Base-by-base conservation (phyloP, 35 echinoderm and acorn worm genomes). In the Hemicentrotus pulcherrimus region DNA sequence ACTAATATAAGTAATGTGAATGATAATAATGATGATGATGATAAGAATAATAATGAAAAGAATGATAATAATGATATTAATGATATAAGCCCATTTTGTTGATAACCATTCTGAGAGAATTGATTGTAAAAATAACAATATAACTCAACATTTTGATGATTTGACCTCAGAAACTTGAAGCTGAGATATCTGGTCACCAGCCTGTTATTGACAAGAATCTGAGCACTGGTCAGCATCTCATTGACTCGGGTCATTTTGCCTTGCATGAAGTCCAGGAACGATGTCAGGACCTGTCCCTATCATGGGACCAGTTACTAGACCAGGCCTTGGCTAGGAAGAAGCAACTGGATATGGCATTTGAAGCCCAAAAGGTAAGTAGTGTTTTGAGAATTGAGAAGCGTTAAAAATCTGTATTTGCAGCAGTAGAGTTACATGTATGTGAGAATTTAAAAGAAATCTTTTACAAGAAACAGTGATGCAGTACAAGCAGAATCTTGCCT, bases 121-220 rank as follows among this genome's bases (percentile, higher is more conserved):
- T 41, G 35, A 41, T 41, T 41, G 35, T 41, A 41, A 41, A 3
- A 41, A 41, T 41, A 41, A 41, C 35, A 3, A 41, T 41, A 1
- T 41, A 41, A 41, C 35, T 41, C 35, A 41, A 41, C 50, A 78
- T 78, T 78, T 22, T 78, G 65, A 28, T 78, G 65, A 78, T 78
- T 78, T 78, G 4, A 22, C 19, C 91, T 33, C 89, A 98, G 96
- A 99, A 99, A 99, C 87, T 99, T 35, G 89, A 96, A 78, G 78
- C 94, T 16, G 98, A 99, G 94, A 88, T 99, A 46, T 91, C 90
- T 24, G 96, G 95, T 61, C 97, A 99, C 58, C 93, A 99, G 86
- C 96, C 97, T 19, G 48, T 97, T 4, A 96, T 99, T 47, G 95
- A 97, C 32, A 96, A 96, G 71, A 95, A 91, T 32, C 92, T 97